A percentile compares a stretch with the other conserved stretches of the same genome.
Conservation (phyloP, 2,797 vertebrate species). For the Botia kubotai region DNA sequence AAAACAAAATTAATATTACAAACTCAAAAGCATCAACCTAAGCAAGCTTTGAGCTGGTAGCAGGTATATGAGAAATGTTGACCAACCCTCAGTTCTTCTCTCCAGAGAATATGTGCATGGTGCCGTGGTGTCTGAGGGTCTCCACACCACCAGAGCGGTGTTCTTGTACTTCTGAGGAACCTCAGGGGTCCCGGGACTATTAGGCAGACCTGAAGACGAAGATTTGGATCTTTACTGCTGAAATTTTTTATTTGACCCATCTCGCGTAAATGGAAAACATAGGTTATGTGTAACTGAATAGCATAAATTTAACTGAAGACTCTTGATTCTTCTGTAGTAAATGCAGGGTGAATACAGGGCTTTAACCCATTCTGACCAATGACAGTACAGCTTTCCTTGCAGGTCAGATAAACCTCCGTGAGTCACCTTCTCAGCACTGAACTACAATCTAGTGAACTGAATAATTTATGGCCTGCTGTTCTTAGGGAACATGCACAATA, state of each 20-base stretch:
- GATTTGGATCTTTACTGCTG: not conserved
- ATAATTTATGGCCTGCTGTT: constrained; percentile 47
- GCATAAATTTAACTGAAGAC: not conserved
- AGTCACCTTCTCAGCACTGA: constrained; percentile 44
- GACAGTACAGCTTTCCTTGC: not conserved
- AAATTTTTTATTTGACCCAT: not conserved
- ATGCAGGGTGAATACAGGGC: not conserved
- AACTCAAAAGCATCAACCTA: not conserved
- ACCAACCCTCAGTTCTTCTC: constrained; percentile 84
- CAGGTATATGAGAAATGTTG: not conserved
- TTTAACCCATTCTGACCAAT: not conserved
- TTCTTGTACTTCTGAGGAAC: constrained; percentile 95
- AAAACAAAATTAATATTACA: not conserved
- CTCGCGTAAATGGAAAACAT: not conserved
- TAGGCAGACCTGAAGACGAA: constrained; percentile 83
- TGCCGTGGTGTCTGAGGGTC: constrained; percentile 87
- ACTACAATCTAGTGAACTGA: constrained; percentile 1
- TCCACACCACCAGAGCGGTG: constrained; percentile 94
- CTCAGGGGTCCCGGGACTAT: constrained; percentile 90
- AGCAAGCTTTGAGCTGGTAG: not conserved
- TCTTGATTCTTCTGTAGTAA: not conserved
- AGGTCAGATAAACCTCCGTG: not conserved
- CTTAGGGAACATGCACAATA: constrained; percentile 46
- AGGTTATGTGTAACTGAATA: not conserved
- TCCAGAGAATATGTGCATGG: constrained; percentile 95